phyloP scores from a whole-genome alignment of 2,113 vertebrate species.

The Anguilla rostrata region DNA sequence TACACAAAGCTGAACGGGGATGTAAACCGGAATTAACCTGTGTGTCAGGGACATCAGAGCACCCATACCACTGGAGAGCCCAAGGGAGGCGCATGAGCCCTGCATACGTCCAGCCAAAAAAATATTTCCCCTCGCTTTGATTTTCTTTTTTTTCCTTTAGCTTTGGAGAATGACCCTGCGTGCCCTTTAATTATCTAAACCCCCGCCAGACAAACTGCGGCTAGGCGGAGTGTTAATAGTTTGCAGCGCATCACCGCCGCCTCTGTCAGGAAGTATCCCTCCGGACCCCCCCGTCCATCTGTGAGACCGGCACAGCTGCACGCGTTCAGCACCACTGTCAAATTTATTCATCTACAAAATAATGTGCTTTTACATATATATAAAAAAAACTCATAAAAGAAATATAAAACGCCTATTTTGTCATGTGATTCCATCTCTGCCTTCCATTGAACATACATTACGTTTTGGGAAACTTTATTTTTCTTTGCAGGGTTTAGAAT shows the following conservation, averaged over 20 bases:
- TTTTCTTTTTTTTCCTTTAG: background rate
- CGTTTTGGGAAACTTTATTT: no score
- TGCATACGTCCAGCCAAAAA: background rate
- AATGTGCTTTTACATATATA: background rate
- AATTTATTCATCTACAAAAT: background rate
- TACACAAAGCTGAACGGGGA: background rate
- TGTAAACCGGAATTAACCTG: background rate
- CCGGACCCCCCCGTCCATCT: background rate
- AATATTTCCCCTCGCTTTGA: constrained; percentile 1
- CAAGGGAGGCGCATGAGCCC: background rate
- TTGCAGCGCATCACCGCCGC: background rate
- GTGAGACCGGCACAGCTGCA: background rate
- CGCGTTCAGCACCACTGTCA: background rate
- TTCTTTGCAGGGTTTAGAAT: no score
- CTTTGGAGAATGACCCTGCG: background rate
- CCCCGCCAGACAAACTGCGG: background rate
- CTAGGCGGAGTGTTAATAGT: background rate
- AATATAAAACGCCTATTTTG: no score
- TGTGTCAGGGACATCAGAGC: background rate
- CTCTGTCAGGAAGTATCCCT: background rate
- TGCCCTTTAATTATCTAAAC: constrained; percentile 8
- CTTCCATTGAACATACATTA: no score
- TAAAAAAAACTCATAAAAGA: background rate
- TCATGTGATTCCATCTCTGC: background rate
- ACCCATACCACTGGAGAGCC: background rate